Evolutionary conservation across 2,113 vertebrate species (phyloP), one percentile per base, ranked within the genome.

Genomic region (Pseudonaja textilis): DNA sequence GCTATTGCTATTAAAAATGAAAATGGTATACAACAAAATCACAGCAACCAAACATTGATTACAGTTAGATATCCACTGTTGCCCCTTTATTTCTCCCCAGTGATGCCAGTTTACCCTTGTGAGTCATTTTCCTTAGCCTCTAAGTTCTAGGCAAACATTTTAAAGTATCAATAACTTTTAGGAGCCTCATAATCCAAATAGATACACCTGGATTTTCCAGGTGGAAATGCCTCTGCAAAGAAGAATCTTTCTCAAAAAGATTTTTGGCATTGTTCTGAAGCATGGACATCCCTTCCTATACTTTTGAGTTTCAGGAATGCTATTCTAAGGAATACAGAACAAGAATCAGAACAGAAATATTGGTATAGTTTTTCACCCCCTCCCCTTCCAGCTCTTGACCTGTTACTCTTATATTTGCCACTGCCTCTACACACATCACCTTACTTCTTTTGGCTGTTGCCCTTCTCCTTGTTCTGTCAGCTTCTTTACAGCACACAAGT

Each of bases 401-500:
- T 5, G 52, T 26, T 74, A 69, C 10, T n/a, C 12, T 55, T 74
- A 52, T 50, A n/a, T 81, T 57, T 59, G 7, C 23, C 1, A 29
- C 3, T 50, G 2, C 12, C 16, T 69, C 23, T 4, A 4, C 54
- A 39, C 14, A 11, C 42, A 57, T 55, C 9, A n/a, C 50, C 54
- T 16, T 25, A 50, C 39, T 86, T 8, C 64, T 89, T 26, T 10
- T 6, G 2, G 9, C 64, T 81, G 74, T 39, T 39, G 20, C 87
- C 93, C 89, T 93, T 91, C 59, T 95, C 52, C 89, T 55, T 16
- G 23, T 50, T 20, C 0, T 1, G 0, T 1, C 91, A 87, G 57
- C 16, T 81, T 45, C 47, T 5, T 10, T 25, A 7, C 1, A 64
- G 57, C 0, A 12, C 26, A 45, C 0, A 0, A 86, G 34, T 4